Percentiles rank a stretch among this genome's conserved stretches.
Conservation (phyloP, 2,797 vertebrate species). For the Psittacula derbiana region DNA sequence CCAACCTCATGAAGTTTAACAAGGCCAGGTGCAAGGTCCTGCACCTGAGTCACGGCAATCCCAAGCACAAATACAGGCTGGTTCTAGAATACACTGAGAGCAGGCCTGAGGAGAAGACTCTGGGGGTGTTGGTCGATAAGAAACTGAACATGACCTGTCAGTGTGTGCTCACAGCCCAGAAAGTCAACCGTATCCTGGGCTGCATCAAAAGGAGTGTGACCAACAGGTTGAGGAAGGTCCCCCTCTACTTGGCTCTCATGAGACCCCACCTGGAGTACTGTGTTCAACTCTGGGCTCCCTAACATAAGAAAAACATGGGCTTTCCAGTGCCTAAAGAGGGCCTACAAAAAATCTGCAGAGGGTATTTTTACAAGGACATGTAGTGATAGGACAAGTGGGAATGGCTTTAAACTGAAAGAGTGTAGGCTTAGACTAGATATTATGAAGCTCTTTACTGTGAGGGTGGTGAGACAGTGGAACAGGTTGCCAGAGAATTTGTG, state of each 20-base stretch:
- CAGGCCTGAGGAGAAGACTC: not conserved
- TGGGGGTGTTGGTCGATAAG: not conserved
- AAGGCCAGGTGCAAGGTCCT: not conserved
- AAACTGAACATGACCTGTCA: not conserved
- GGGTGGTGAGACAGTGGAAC: not conserved
- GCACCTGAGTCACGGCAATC: not conserved
- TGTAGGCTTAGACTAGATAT: accelerated
- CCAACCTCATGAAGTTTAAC: not conserved
- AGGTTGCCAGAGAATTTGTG: not conserved
- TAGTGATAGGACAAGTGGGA: not conserved
- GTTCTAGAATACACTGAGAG: not conserved
- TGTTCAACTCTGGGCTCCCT: not conserved
- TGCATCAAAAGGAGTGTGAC: not conserved
- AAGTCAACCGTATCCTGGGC: not conserved
- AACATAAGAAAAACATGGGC: not conserved
- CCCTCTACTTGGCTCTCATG: not conserved
- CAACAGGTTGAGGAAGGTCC: not conserved
- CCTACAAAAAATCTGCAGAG: not conserved
- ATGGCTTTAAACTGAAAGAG: not conserved
- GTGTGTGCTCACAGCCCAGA: not conserved
- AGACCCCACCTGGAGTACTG: not conserved
- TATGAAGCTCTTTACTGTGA: not conserved
- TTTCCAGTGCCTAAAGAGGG: not conserved
- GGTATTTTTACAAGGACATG: not conserved
- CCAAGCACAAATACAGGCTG: not conserved